These are phyloP conservation scores for Periophthalmus magnuspinnatus DNA, from an alignment of 2,797 vertebrate species.

Conservation along the genomic window DNA sequence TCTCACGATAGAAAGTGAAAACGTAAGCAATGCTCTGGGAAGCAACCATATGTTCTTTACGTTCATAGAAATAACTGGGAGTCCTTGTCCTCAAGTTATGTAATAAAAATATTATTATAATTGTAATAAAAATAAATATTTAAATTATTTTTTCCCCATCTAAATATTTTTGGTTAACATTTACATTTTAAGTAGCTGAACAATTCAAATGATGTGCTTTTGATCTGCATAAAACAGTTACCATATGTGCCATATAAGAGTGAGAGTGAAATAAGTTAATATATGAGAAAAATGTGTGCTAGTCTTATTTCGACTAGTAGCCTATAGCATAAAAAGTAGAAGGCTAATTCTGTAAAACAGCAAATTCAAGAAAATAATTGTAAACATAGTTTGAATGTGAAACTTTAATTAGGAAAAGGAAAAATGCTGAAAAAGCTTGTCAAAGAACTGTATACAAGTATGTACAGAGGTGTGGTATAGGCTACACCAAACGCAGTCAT, in stretches of 20 bases:
- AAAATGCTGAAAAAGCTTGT: constrained; percentile 74
- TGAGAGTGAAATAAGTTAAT: too few species aligned
- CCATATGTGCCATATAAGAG: too few species aligned
- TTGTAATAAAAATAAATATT: neutral
- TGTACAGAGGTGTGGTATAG: constrained; percentile 75
- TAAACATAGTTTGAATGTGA: constrained; percentile 42
- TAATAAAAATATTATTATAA: too few species aligned
- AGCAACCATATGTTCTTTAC: constrained; percentile 40
- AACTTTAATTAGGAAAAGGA: constrained; percentile 82
- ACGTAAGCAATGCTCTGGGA: constrained; percentile 37
- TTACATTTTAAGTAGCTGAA: too few species aligned
- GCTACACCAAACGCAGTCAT: constrained; percentile 29
- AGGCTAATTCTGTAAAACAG: neutral
- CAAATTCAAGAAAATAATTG: constrained; percentile 17
- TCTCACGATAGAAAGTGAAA: constrained; percentile 13
- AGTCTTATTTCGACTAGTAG: too few species aligned
- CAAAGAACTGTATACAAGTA: constrained; percentile 89
- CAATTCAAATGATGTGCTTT: too few species aligned
- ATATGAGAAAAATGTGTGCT: too few species aligned
- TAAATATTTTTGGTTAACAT: too few species aligned
- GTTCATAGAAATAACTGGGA: neutral
- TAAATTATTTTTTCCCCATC: too few species aligned
- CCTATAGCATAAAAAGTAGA: too few species aligned
- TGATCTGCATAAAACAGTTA: too few species aligned
- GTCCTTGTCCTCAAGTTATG: constrained; percentile 25